Conservation (phyloP, 2,797 vertebrate species). For the Chromobotia macracanthus region DNA sequence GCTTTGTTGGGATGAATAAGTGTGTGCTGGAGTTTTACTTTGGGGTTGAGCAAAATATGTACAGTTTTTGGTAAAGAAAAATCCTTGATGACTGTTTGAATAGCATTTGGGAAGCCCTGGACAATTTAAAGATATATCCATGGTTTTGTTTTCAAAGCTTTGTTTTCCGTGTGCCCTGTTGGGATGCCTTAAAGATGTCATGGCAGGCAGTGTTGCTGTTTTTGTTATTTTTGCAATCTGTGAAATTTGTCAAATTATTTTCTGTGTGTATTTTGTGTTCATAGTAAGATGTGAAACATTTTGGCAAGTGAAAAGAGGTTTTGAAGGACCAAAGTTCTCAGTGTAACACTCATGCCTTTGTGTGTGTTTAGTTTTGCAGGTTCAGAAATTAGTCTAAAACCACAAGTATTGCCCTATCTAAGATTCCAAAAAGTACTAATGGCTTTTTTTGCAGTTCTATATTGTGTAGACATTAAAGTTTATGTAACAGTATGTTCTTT, state of each 20-base stretch:
- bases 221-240: background rate
- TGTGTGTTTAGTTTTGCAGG: slow-evolving; percentile 27
- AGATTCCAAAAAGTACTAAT: background rate
- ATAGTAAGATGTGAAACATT: slow-evolving; percentile 3
- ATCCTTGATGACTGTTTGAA: background rate
- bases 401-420: background rate
- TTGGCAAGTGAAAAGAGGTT: slow-evolving; percentile 26
- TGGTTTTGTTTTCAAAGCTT: background rate
- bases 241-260: background rate
- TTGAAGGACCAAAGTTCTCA: slow-evolving; percentile 51
- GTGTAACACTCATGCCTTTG: slow-evolving; percentile 23
- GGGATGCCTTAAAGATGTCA: slow-evolving; percentile 11
- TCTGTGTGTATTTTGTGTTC: too few relatives aligned
- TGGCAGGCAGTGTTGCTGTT: slow-evolving; percentile 22
- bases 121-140: background rate
- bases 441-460: background rate
- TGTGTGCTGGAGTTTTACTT: slow-evolving; percentile 74
- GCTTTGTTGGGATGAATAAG: slow-evolving; percentile 79
- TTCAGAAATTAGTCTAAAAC: background rate
- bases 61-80: background rate
- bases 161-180: background rate
- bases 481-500: slow-evolving; percentile 16
- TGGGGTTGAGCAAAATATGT: slow-evolving; percentile 80
- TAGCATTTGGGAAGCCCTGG: background rate
- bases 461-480: slow-evolving; percentile 36